phyloP scores from a whole-genome alignment of 2,888 invertebrate species.

The Vanessa cardui region DNA sequence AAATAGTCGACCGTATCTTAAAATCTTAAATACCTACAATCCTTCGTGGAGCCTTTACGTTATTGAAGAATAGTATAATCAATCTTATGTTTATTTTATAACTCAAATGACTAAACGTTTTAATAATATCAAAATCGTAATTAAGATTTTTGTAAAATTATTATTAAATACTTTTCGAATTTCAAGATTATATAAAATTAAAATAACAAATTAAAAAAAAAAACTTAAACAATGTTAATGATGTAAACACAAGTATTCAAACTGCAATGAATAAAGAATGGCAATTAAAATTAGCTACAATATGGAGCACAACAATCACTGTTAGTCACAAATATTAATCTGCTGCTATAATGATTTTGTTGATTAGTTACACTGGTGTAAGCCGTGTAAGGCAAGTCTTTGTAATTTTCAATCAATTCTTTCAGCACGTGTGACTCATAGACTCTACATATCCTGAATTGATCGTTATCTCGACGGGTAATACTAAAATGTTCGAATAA shows the following conservation, averaged over 20 bases:
- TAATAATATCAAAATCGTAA: too few relatives aligned
- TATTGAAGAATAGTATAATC: constrained; percentile 17
- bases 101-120: not conserved
- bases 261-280: too few relatives aligned
- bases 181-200: too few relatives aligned
- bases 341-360: not conserved
- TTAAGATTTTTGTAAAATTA: too few relatives aligned
- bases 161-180: too few relatives aligned
- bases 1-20: constrained; percentile 32
- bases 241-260: too few relatives aligned
- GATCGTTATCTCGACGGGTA: constrained; percentile 4
- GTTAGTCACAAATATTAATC: constrained; percentile 2
- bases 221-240: too few relatives aligned
- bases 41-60: constrained; percentile 31
- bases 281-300: too few relatives aligned
- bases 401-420: constrained; percentile 1
- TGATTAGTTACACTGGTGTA: not conserved
- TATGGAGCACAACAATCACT: too few relatives aligned
- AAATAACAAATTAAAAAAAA: too few relatives aligned
- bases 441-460: not conserved
- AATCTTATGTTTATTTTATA: not conserved
- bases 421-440: constrained; percentile 2
- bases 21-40: constrained; percentile 40
- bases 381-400: too few relatives aligned
- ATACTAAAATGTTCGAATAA: not conserved